These are phyloP conservation scores for Sorex araneus DNA, from an alignment of 2,113 vertebrate genomes.

Conservation along the genomic window DNA sequence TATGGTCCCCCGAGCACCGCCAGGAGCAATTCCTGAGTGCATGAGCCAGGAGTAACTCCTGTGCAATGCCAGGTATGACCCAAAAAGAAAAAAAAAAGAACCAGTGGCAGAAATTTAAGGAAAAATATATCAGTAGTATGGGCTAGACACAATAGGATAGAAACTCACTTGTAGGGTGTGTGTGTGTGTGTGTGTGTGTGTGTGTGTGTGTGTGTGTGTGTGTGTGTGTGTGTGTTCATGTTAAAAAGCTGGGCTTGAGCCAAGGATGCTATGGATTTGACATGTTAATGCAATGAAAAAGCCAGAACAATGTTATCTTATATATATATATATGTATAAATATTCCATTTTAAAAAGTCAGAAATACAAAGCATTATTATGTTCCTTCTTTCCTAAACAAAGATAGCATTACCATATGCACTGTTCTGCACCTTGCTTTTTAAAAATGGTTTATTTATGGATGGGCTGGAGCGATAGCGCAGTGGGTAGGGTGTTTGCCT, in stretches of 20 bases:
- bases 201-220: no score
- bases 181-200: no score
- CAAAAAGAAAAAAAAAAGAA: no score
- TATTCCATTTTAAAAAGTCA: not conserved
- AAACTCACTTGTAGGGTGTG: not conserved
- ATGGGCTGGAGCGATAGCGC: no score
- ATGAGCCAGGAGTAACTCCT: no score
- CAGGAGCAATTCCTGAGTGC: no score
- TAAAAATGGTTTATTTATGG: not conserved
- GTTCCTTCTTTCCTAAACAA: conserved; percentile 3
- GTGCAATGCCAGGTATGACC: no score
- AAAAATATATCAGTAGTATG: not conserved
- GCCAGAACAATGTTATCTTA: not conserved
- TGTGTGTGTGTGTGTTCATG: not conserved
- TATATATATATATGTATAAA: no score
- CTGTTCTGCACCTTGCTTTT: not conserved
- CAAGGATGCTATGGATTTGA: not conserved
- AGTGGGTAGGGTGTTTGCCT: no score
- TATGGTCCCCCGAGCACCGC: no score
- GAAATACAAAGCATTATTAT: conserved; percentile 16
- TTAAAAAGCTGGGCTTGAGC: not conserved
- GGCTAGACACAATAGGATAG: not conserved
- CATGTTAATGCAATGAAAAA: not conserved
- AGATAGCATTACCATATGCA: not conserved
- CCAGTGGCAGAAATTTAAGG: not conserved